Percentiles rank a stretch among this genome's conserved stretches.
These are phyloP conservation scores for Leptinotarsa defecta DNA, from an alignment of 1,140 invertebrate species.

Conservation along the genomic window DNA sequence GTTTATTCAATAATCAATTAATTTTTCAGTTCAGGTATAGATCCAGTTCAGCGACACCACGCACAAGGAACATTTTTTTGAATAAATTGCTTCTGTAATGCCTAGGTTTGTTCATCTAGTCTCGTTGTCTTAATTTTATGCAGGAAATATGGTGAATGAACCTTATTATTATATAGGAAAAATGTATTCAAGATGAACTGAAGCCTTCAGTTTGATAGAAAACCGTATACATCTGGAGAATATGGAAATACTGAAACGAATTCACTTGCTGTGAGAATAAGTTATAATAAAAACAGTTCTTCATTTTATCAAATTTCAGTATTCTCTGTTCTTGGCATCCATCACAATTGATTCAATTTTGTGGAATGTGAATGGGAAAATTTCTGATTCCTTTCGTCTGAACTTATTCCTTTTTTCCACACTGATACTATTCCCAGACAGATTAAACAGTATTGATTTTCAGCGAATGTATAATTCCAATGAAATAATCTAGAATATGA, in stretches of 20 bases:
- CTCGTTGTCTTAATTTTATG: too few species aligned
- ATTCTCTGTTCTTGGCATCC: neutral
- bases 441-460: neutral
- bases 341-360: conserved; percentile 9
- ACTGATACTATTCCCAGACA: neutral
- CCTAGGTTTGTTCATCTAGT: too few species aligned
- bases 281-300: neutral
- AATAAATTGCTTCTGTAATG: too few species aligned
- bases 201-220: too few species aligned
- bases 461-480: conserved; percentile 1
- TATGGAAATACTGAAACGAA: neutral
- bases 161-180: too few species aligned
- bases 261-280: neutral
- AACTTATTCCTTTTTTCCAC: neutral
- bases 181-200: too few species aligned
- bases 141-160: too few species aligned
- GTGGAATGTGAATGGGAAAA: neutral
- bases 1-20: too few species aligned
- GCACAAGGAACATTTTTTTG: too few species aligned
- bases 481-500: neutral
- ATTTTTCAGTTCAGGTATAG: too few species aligned
- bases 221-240: too few species aligned
- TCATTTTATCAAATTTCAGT: conserved; percentile 2
- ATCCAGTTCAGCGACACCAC: too few species aligned
- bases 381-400: neutral